Evolutionary conservation across 2,888 invertebrate species (phyloP), one percentile per base, ranked within the genome.

Genomic region (Aphodius granarius): DNA sequence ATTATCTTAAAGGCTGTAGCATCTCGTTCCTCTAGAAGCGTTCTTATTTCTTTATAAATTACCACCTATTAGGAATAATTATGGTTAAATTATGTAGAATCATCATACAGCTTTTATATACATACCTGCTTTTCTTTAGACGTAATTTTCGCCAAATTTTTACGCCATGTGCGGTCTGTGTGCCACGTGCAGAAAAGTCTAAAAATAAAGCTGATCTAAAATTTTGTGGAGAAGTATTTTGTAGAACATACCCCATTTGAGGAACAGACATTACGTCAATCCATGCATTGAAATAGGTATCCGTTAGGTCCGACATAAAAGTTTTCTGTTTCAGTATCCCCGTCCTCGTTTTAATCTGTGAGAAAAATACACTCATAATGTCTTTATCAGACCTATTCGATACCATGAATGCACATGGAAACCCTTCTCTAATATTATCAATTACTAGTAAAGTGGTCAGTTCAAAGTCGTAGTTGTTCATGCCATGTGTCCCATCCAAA

Each of bases 221-320:
- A 43, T 43, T 43, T 43, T 43, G 43, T 43, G 43, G 43, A 43
- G 43, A 43, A 43, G 43, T 43, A 43, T 43, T 2, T 43, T 43
- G 43, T 43, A 43, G 43, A 43, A 43, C 43, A 43, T 43, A 21
- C 22, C 71, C 22, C 20, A n/a, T 21, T 71, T 6, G 6, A 64
- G 71, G 71, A 15, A 23, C 63, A 16, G 3, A 21, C 74, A 74
- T 74, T 13, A 71, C 64, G 21, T 43, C 5, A n/a, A 22, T 5
- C 72, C 66, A 72, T 21, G 72, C 75, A 75, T 75, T 63, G 62
- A 68, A 75, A 72, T 72, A 75, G 6, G 68, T 23, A 13, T 72
- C 72, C 16, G 62, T 20, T 66, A 72, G 65, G 63, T 75, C 72
- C 17, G 73, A 76, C 76, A 76, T 76, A 64, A 76, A 76, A 6